A percentile compares a stretch with the other conserved stretches of the same genome.
Evolutionary conservation across 2,797 vertebrate species (phyloP).

Genomic region (Cheirogaleus major): DNA sequence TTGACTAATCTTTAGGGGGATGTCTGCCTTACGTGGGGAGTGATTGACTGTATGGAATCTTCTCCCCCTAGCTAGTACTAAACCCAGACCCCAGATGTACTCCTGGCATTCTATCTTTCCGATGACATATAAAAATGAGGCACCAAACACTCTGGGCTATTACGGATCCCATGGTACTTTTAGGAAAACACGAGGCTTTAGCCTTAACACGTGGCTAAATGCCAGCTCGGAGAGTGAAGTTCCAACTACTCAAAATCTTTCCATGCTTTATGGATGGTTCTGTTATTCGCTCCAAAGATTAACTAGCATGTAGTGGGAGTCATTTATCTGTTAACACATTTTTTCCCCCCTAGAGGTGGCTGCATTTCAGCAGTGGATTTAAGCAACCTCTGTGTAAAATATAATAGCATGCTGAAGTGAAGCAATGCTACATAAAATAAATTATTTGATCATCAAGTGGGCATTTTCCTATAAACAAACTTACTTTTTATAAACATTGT

Average conservation of each 20-base stretch:
- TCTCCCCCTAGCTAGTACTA: constrained; percentile 57
- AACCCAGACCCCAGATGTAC: constrained; percentile 64
- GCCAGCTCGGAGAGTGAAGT: background rate
- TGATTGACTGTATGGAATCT: constrained; percentile 68
- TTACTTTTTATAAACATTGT: background rate
- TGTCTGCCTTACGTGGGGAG: constrained; percentile 35
- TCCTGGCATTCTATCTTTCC: constrained; percentile 59
- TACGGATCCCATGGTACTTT: constrained; percentile 24
- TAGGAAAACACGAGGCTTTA: constrained; percentile 20
- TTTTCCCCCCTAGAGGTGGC: background rate
- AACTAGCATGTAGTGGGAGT: background rate
- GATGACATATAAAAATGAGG: constrained; percentile 67
- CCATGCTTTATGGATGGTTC: background rate
- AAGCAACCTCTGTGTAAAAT: background rate
- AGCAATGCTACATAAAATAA: background rate
- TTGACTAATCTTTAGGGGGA: constrained; percentile 54
- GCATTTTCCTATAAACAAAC: background rate
- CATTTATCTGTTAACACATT: constrained; percentile 7
- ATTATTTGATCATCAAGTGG: background rate
- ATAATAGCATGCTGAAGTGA: background rate
- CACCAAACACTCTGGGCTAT: constrained; percentile 24
- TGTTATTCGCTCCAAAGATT: constrained; percentile 3
- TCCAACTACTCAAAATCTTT: constrained; percentile 17
- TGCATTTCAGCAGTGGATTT: constrained; percentile 35
- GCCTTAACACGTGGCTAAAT: background rate